A percentile compares a stretch with the other conserved stretches of the same genome.
Evolutionary conservation across 2,113 vertebrate genomes (phyloP).

Genomic region (Enhydra lutris): DNA sequence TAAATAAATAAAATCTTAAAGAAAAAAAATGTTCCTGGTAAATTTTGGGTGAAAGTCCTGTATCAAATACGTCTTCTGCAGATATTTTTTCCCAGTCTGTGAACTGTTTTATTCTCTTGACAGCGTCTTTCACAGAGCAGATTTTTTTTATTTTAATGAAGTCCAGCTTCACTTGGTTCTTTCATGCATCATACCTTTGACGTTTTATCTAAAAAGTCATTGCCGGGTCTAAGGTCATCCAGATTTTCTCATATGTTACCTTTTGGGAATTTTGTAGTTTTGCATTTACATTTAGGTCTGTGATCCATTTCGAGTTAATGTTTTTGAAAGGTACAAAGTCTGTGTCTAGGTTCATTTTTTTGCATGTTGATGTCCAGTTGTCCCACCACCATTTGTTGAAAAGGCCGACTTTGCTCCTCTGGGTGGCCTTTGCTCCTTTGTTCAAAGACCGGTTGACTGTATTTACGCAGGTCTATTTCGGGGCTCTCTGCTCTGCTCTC

Average conservation of each 20-base stretch:
- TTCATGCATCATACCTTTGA: neutral
- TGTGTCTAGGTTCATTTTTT: neutral
- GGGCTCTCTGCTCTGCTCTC: neutral
- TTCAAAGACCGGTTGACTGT: neutral
- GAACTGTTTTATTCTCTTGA: neutral
- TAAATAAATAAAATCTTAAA: no score
- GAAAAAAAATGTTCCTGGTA: neutral
- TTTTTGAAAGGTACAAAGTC: neutral
- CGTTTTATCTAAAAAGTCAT: neutral
- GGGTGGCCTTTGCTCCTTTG: neutral
- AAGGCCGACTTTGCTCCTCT: neutral
- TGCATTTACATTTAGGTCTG: neutral
- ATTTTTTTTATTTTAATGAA: conserved; percentile 18
- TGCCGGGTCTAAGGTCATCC: neutral
- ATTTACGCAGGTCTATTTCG: neutral
- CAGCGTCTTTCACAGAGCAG: neutral
- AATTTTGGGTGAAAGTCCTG: neutral
- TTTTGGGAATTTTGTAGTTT: neutral
- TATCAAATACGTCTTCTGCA: neutral
- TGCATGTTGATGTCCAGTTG: neutral
- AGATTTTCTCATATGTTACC: neutral
- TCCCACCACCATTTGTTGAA: neutral
- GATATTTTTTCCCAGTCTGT: neutral
- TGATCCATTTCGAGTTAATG: neutral
- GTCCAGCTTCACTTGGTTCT: neutral